Evolutionary conservation across 2,888 invertebrate genomes (phyloP).

Genomic region (Tipula helvola): DNA sequence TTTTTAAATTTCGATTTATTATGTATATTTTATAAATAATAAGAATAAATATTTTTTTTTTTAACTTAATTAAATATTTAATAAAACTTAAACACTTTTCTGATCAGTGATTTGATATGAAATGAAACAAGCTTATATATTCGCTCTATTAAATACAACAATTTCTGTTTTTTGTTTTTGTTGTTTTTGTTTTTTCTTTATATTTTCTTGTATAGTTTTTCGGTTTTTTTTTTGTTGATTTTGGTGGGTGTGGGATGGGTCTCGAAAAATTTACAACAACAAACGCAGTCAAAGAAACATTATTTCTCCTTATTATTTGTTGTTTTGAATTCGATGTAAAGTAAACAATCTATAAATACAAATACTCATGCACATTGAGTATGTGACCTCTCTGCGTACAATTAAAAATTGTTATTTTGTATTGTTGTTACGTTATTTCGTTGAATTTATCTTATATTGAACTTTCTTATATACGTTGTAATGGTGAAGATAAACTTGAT

Average conservation of each 20-base stretch:
- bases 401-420: background rate
- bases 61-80: background rate
- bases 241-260: background rate
- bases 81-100: slow-evolving; percentile 9
- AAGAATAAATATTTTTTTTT: background rate
- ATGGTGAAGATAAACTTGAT: background rate
- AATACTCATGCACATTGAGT: background rate
- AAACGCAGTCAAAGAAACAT: background rate
- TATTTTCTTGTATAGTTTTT: background rate
- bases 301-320: background rate
- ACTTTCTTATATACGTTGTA: background rate
- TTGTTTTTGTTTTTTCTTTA: background rate
- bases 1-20: background rate
- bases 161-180: background rate
- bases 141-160: slow-evolving; percentile 10
- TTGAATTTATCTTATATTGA: background rate
- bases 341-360: background rate
- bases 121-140: slow-evolving; percentile 8
- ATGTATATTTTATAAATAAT: background rate
- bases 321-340: background rate
- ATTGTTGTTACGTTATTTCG: background rate
- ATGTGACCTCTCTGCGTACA: background rate
- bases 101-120: background rate
- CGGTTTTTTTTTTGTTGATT: background rate
- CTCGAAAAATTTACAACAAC: background rate